Percentiles rank a stretch among this genome's conserved stretches.
Conservation (phyloP, 92 coral and sea anemone genomes). For the Bergia puertoricense region DNA sequence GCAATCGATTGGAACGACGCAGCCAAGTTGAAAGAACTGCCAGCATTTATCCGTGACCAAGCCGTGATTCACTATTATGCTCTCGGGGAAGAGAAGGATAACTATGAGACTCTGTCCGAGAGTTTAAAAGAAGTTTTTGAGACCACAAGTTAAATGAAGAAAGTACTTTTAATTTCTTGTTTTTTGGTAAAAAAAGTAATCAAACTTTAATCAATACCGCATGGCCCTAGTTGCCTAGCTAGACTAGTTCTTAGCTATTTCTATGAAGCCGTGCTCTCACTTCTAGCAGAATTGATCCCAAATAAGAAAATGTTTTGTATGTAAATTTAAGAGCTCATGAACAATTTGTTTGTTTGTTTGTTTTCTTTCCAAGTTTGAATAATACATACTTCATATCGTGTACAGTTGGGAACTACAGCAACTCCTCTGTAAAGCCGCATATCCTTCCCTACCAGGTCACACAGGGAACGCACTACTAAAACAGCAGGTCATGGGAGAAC, state of each 20-base stretch:
- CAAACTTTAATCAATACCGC: too few relatives aligned
- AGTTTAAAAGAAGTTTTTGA: not conserved
- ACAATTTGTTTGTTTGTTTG: too few relatives aligned
- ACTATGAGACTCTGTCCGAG: not conserved
- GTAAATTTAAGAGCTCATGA: too few relatives aligned
- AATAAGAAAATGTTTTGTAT: too few relatives aligned
- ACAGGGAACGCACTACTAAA: slow-evolving; percentile 1
- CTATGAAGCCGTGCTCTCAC: too few relatives aligned
- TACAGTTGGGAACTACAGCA: slow-evolving; percentile 24
- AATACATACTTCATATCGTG: not conserved
- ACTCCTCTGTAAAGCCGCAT: not conserved
- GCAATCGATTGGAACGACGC: too few relatives aligned
- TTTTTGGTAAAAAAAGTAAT: not conserved
- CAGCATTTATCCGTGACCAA: slow-evolving; percentile 24
- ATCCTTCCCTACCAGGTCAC: slow-evolving; percentile 1
- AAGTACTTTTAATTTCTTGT: too few relatives aligned
- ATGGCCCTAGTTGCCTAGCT: too few relatives aligned
- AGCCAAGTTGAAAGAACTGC: not conserved
- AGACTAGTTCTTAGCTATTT: too few relatives aligned
- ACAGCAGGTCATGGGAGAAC: slow-evolving; percentile 38
- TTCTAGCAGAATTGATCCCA: too few relatives aligned
- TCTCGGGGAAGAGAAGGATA: not conserved
- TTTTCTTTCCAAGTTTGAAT: slow-evolving; percentile 22
- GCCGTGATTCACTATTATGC: slow-evolving; percentile 32
- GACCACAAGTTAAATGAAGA: not conserved